phyloP scores from a whole-genome alignment of 2,888 invertebrate species.

The Ypsolopha scabrella region DNA sequence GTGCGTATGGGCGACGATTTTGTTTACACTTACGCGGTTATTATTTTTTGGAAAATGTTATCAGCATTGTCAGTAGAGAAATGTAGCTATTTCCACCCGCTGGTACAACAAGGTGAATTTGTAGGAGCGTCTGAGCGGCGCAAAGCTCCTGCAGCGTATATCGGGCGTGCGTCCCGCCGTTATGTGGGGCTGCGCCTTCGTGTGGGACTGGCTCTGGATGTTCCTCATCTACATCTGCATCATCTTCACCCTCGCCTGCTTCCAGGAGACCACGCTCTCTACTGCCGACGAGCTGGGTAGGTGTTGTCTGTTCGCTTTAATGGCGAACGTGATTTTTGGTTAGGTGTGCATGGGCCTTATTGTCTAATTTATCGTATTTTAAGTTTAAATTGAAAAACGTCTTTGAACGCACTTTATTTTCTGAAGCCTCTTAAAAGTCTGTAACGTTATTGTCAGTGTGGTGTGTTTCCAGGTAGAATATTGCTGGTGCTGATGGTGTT shows the following conservation, averaged over 20 bases:
- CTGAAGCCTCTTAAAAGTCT: no score
- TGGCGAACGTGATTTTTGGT: no score
- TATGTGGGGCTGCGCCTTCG: slow-evolving; percentile 76
- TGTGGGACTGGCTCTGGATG: slow-evolving; percentile 78
- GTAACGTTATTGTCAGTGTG: neutral
- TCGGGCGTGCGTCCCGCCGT: slow-evolving; percentile 76
- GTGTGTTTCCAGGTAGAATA: slow-evolving; percentile 60
- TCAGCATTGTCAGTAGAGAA: no score
- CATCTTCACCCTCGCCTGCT: slow-evolving; percentile 72
- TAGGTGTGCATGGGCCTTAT: no score
- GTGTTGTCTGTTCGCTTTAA: slow-evolving; percentile 1
- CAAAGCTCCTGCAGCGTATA: slow-evolving; percentile 79
- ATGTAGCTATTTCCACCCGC: no score
- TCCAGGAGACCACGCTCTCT: slow-evolving; percentile 75
- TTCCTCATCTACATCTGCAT: slow-evolving; percentile 70
- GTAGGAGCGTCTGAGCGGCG: slow-evolving; percentile 75
- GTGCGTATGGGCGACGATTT: no score
- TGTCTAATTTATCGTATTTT: no score
- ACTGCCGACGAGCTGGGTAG: slow-evolving; percentile 66
- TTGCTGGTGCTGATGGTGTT: slow-evolving; percentile 75
- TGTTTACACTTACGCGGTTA: no score
- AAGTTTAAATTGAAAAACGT: no score
- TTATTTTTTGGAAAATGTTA: no score
- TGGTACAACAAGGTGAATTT: no score
- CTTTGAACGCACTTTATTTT: no score